These are phyloP conservation scores for Tortricodes alternella DNA, from an alignment of 2,888 invertebrate genomes.

Conservation along the genomic window DNA sequence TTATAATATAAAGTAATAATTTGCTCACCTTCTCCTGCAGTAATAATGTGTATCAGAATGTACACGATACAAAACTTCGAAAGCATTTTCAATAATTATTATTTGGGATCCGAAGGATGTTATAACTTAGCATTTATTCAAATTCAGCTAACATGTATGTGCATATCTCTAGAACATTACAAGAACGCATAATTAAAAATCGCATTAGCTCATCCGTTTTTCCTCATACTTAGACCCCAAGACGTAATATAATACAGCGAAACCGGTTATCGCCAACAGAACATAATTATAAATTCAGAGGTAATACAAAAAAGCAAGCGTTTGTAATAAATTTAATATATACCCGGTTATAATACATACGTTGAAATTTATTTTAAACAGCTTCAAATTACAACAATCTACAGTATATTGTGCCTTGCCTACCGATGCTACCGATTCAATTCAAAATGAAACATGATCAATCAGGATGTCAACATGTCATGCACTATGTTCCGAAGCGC, in stretches of 20 bases:
- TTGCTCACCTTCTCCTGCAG: conserved; percentile 20
- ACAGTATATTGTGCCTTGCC: too few relatives aligned
- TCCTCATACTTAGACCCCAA: conserved; percentile 13
- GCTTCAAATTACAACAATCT: too few relatives aligned
- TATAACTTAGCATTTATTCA: not conserved
- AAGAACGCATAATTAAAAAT: conserved; percentile 1
- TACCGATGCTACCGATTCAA: too few relatives aligned
- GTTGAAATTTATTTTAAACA: too few relatives aligned
- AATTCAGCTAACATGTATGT: not conserved
- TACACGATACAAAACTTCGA: not conserved
- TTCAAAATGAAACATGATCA: too few relatives aligned
- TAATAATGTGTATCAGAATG: conserved; percentile 10
- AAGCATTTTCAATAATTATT: conserved; percentile 12
- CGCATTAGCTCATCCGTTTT: conserved; percentile 3
- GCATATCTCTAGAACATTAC: conserved; percentile 19
- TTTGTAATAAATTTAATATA: too few relatives aligned
- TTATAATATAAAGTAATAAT: not conserved
- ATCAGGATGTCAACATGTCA: too few relatives aligned
- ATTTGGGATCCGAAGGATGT: not conserved
- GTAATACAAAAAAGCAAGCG: too few relatives aligned
- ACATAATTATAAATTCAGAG: too few relatives aligned
- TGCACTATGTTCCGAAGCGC: too few relatives aligned
- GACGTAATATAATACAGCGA: conserved; percentile 19
- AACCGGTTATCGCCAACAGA: conserved; percentile 14
- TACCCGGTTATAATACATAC: too few relatives aligned